phyloP scores from a whole-genome alignment of 37 sponge, comb jelly and placozoan genomes.

The Crambe crambe region DNA sequence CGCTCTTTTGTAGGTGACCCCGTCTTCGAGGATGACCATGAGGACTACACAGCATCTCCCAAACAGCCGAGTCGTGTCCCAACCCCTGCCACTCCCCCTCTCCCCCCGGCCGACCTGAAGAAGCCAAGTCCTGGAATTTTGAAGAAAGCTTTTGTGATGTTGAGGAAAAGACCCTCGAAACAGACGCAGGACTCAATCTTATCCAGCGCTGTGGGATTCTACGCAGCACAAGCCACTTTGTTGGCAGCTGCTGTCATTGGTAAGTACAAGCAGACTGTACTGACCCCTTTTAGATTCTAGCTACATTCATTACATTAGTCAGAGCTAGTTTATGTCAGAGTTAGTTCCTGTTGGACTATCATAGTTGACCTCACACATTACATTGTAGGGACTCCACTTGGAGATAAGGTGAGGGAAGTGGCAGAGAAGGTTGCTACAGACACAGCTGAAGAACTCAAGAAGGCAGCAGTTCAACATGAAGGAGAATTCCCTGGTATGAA shows the following conservation, averaged over 20 bases:
- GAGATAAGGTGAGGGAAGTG: conserved; percentile 61
- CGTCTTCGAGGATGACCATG: background rate
- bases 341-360: too few relatives aligned
- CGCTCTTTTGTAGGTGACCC: background rate
- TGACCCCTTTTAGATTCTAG: too few relatives aligned
- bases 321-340: too few relatives aligned
- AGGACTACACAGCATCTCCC: background rate
- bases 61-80: background rate
- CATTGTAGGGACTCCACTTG: conserved; percentile 66
- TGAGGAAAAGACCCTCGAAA: conserved; percentile 10
- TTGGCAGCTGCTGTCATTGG: conserved; percentile 65
- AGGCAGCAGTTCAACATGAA: conserved; percentile 11
- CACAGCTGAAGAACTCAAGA: conserved; percentile 58
- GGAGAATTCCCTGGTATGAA: conserved; percentile 40
- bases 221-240: conserved; percentile 68
- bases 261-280: background rate
- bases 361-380: too few relatives aligned
- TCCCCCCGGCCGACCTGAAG: background rate
- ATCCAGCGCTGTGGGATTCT: conserved; percentile 67
- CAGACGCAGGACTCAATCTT: conserved; percentile 27
- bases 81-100: conserved; percentile 1
- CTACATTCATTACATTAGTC: too few relatives aligned
- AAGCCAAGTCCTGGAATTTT: conserved; percentile 2
- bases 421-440: conserved; percentile 69
- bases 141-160: conserved; percentile 42